Evolutionary conservation across 2,888 invertebrate genomes (phyloP), one percentile per base, ranked within the genome.

Genomic region (Drosophila emarginata): DNA sequence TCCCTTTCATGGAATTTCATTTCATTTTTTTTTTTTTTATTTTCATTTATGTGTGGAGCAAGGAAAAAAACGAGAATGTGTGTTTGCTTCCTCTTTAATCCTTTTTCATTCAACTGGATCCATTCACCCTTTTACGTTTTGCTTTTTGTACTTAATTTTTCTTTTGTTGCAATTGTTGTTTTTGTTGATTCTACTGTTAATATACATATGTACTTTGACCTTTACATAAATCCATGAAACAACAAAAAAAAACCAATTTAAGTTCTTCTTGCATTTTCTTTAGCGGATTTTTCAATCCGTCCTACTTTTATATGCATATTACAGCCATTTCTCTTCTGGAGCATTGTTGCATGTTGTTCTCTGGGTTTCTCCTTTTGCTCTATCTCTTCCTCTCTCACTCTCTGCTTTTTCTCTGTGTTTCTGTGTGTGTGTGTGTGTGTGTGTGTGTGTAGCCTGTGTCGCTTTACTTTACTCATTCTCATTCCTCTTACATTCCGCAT

Each of bases 311-410:
- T 23, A 40, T 50, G 54, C 59, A 68, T 76, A 61, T 69, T 67
- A 64, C 59, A 65, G 62, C 63, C 67, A 37, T 70, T 66, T 21
- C 54, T 54, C 66, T 64, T 66, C 56, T 56, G 60, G 62, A 67
- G 65, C 73, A 79, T 76, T 79, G 74, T 79, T 74, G 74, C 79
- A 73, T 72, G 74, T 64, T 77, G 32, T 32, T 32, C 32, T 32
- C 32, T 18, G 45, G 11, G 21, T 21, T 45, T 21, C 45, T 4
- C 15, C 40, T 45, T 18, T 45, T 1, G 18, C 11, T 18, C 11
- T 14, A 7, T 45, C 9, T 9, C 18, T 11, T 3, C 4, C 4
- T 45, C 9, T 11, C 18, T 32, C 39, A 68, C 74, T 71, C 68
- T 71, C 61, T 72, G 73, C 4, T 32, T 1, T 32, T 69, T 76